Evolutionary conservation across 2,888 invertebrate species (phyloP), one percentile per base, ranked within the genome.

Genomic region (Chironomus riparius): DNA sequence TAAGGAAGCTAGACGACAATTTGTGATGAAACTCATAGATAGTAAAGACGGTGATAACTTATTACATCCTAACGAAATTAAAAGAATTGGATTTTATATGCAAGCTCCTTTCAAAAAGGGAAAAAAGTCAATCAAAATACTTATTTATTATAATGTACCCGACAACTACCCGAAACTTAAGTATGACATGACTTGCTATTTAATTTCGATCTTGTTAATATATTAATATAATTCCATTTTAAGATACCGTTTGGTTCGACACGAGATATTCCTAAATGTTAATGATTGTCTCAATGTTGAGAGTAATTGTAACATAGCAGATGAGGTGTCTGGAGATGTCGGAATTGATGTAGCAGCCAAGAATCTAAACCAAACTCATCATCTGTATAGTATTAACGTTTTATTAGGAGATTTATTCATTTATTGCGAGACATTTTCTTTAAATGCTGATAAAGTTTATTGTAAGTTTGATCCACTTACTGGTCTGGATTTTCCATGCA

Each of bases 91-190:
- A 15, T 84, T 91, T 80, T 92, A 90, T 90, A 83, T 93, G 22
- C 88, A 90, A 80, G 92, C 91, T 0, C 90, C 91, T 0, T 87
- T 87, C 78, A 83, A 85, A 65, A 88, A 88, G 72, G 92, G 91
- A 2, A 84, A 85, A 24, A 88, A 89, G 78, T 83, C 86, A 4
- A 82, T 92, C 65, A 88, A 92, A 81, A 83, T 92, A 78, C 85
- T 93, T 70, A 90, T 93, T 82, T 92, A 92, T 81, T 93, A 92
- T 80, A 89, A 90, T 80, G 87, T 83, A 77, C 81, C 83, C 0
- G 77, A 79, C 0, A 79, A 79, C 56, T 80, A 80, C 78, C 88
- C 81, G 80, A 83, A 28, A 80, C 83, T 80, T 6, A 83, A 78
- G 82, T 85, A 62, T 68, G 4, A 1, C 7, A 38, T 38, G 7